A percentile compares a stretch with the other conserved stretches of the same genome.
Conservation (phyloP, 2,797 vertebrate genomes). For the Glossophaga mutica region DNA sequence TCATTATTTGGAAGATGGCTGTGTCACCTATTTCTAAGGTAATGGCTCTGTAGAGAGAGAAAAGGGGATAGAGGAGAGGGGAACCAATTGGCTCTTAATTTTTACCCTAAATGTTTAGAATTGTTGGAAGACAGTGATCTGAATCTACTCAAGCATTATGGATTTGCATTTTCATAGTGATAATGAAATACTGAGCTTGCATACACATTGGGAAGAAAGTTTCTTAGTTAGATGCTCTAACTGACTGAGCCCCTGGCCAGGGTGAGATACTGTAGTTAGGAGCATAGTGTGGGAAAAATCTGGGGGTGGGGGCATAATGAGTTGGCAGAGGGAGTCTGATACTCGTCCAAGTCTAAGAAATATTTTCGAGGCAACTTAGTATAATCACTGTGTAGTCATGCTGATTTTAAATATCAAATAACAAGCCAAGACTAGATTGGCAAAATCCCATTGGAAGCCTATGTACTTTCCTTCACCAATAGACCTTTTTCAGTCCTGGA, state of each 20-base stretch:
- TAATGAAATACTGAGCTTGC: not conserved
- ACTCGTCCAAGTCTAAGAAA: not conserved
- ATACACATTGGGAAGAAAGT: not conserved
- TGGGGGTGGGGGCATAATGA: not conserved
- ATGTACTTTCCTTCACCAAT: not conserved
- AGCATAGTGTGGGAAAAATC: not conserved
- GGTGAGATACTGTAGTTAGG: not conserved
- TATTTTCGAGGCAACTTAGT: not conserved
- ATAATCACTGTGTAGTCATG: not conserved
- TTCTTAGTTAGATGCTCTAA: not conserved
- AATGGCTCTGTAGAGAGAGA: conserved; percentile 35
- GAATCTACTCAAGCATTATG: not conserved
- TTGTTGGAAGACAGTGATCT: not conserved
- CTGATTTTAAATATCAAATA: not conserved
- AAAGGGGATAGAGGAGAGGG: not conserved
- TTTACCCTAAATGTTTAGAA: not conserved
- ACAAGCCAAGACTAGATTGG: not conserved
- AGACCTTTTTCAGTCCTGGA: not conserved
- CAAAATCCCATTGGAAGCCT: not conserved
- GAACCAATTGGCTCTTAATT: not conserved
- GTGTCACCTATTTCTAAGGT: conserved; percentile 94
- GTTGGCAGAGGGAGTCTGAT: not conserved
- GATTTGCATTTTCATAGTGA: not conserved
- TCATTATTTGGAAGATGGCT: conserved; percentile 96
- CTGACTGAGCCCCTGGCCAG: not conserved